These are phyloP conservation scores for Acipenser oxyrinchus DNA, from an alignment of 2,797 vertebrate species.

Conservation along the genomic window DNA sequence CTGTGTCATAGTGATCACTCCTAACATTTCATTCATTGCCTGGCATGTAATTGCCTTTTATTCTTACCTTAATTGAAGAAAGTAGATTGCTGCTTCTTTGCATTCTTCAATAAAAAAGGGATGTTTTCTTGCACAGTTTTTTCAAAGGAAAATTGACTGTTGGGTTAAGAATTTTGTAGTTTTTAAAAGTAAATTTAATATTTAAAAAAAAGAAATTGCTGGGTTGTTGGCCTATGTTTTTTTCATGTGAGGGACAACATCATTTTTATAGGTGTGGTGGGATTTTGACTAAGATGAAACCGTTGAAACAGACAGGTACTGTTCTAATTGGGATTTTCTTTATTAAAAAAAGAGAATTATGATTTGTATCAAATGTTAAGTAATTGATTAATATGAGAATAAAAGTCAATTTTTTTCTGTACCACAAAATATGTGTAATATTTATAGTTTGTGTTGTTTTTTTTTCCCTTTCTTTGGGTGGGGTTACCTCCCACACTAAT, in stretches of 20 bases:
- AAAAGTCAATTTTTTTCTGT: conserved; percentile 80
- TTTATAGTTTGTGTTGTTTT: neutral
- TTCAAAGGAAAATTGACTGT: conserved; percentile 63
- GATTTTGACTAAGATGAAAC: conserved; percentile 34
- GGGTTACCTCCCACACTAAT: neutral
- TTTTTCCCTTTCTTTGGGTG: no score
- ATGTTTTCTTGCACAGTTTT: conserved; percentile 68
- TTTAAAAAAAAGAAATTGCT: conserved; percentile 20
- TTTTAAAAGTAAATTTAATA: conserved; percentile 35
- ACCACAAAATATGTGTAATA: conserved; percentile 37
- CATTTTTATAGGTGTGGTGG: conserved; percentile 28
- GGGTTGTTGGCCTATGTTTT: conserved; percentile 29
- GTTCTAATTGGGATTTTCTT: conserved; percentile 72
- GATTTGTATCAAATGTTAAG: conserved; percentile 84
- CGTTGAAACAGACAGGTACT: conserved; percentile 72
- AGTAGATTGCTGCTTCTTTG: conserved; percentile 29
- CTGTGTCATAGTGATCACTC: conserved; percentile 66
- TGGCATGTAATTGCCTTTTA: conserved; percentile 47
- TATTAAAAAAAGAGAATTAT: conserved; percentile 68
- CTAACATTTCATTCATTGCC: conserved; percentile 78
- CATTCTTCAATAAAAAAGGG: conserved; percentile 51
- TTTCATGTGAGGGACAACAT: conserved; percentile 34
- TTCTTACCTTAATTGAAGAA: conserved; percentile 45
- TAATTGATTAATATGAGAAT: conserved; percentile 80
- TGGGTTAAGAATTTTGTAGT: conserved; percentile 52